Evolutionary conservation across 2,113 vertebrate species (phyloP), one percentile per base, ranked within the genome.

Genomic region (Cebus imitator): DNA sequence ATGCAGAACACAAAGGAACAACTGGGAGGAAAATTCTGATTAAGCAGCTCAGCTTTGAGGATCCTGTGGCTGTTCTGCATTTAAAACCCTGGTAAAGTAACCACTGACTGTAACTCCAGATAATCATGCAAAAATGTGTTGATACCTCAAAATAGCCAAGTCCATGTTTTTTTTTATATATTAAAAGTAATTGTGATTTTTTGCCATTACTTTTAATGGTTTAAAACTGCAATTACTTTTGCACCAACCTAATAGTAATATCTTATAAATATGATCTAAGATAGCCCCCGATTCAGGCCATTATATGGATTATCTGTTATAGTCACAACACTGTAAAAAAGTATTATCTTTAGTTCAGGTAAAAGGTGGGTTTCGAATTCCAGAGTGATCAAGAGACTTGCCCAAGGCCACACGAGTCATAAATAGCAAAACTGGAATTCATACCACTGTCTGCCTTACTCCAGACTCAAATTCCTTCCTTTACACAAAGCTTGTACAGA

Each of bases 11-110:
- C 4, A 8, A 96, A 94, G 40, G 58, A 84, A 79, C 21, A 92
- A 80, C 20, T 16, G 14, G 55, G 30, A 95, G 30, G 57, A 91
- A 96, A 96, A 86, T 93, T 61, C 9, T 75, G 58, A 80, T 82
- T 79, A 88, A 88, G 70, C 21, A 78, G 57, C 78, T 96, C 43
- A 91, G 70, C 57, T 93, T 72, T 85, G 32, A 94, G 58, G 72
- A 78, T 20, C 45, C n/a, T 20, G 8, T 35, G 37, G n/a, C 68
- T 87, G 35, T 52, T 82, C 32, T 66, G 8, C 57, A 9, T 79
- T 52, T 55, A 43, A 57, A 95, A 93, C 18, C n/a, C 78, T 81
- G 48, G 52, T 25, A 88, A 93, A 73, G 57, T 45, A 87, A 84
- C 57, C 76, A 78, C 2, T 76, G 27, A 89, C 91, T 89, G 20